A percentile compares a stretch with the other conserved stretches of the same genome.
phyloP scores from a whole-genome alignment of 2,797 vertebrate genomes.

The Rhynchonycteris naso region DNA sequence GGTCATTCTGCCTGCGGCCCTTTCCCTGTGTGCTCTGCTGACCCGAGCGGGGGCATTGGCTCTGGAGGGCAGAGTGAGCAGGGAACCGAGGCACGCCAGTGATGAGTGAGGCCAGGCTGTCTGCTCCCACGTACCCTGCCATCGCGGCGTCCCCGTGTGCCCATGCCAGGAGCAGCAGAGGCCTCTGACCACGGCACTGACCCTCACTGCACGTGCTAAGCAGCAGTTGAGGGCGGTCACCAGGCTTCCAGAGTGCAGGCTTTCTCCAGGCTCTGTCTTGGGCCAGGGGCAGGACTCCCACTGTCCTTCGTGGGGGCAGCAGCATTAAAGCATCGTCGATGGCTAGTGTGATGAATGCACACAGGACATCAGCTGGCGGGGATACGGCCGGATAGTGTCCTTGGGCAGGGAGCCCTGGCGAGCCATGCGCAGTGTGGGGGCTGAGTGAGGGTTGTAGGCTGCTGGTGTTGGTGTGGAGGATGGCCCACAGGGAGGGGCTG shows the following conservation, averaged over 20 bases:
- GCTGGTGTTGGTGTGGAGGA: background rate
- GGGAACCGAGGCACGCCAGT: background rate
- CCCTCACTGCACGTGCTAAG: background rate
- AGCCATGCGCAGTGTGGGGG: background rate
- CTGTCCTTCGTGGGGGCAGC: fast-evolving
- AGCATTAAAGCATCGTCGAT: fast-evolving
- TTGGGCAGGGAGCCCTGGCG: fast-evolving
- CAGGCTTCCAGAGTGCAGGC: background rate
- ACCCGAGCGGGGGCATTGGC: background rate
- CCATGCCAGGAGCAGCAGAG: too few relatives aligned
- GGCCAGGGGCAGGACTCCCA: background rate
- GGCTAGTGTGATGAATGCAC: background rate
- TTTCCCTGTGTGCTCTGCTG: background rate
- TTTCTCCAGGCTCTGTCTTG: background rate
- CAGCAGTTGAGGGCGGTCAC: too few relatives aligned
- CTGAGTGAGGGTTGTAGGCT: background rate
- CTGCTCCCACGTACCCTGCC: fast-evolving
- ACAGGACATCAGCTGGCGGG: fast-evolving
- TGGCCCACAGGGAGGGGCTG: background rate
- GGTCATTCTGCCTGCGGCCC: fast-evolving
- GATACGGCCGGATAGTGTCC: fast-evolving
- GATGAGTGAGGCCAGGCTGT: fast-evolving
- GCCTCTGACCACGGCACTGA: fast-evolving
- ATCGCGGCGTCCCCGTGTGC: background rate
- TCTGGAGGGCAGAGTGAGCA: fast-evolving